Base-by-base conservation (phyloP, 1,140 invertebrate genomes). In the Saccostrea glomerata region DNA sequence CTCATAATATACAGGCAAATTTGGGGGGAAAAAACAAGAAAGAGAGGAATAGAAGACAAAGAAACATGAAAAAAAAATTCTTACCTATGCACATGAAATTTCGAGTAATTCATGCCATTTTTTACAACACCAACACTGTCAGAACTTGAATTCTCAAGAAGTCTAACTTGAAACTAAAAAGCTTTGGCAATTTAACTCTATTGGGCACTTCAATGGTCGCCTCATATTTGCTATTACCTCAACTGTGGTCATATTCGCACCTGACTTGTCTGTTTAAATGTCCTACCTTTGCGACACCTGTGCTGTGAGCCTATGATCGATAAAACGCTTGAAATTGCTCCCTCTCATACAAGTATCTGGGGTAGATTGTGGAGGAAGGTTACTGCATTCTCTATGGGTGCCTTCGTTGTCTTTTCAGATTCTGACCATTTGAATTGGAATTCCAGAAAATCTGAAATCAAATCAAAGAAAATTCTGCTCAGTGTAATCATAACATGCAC, bases 201-300 rank as follows among this genome's bases (percentile, higher is more conserved):
- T 77, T 77, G 70, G 70, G 25, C 70, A 30, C 70, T 77, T 77
- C 70, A 77, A 77, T 36, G 70, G 70, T 77, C 70, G 70, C 70
- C 11, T 77, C 30, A 77, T 77, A 77, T 77, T 77, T 77, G 25
- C 70, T 77, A 77, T 77, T 77, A 77, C 70, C 70, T 77, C 70
- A 77, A 77, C 70, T 77, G 70, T 77, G 70, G 70, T 77, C 70
- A 77, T 77, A 77, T 77, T 77, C 70, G 70, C 70, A 77, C 70
- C 70, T 77, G 70, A 77, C 70, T 77, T 77, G 70, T 77, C 70
- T 77, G 30, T 77, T 77, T 77, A 77, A 77, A 77, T 77, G 70
- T 25, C 70, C 30, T 77, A 77, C 70, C 70, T 77, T 77, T 30
- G 23, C 70, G 30, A 15, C 70, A 77, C 70, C 70, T 77, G 70